Base-by-base conservation (phyloP, 2,888 invertebrate genomes). In the Apamea epomidion region DNA sequence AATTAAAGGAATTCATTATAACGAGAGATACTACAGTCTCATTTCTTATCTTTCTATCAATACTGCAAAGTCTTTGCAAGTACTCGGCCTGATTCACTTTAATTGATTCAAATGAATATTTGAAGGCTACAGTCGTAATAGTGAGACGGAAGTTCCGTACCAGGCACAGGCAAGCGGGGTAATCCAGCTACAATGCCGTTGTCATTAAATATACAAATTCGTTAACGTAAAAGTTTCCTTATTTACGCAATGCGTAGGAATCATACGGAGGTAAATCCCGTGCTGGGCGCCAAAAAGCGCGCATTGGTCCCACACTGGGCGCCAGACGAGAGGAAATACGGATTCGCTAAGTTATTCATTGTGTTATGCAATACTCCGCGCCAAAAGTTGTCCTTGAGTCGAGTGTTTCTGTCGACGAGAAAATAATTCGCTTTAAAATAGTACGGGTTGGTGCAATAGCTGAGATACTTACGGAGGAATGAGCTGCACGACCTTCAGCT, bases 91-190 rank as follows among this genome's bases (percentile, higher is more conserved):
- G 67, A 77, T 85, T 74, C 79, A 74, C 45, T 76, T 84, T 88
- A 90, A 91, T 90, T 90, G 91, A 90, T 90, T 89, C 83, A 82
- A 87, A 87, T 90, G 90, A 87, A 90, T 87, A 84, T 88, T 90
- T 89, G 87, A 90, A 91, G 90, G 91, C 84, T 87, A 74, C 73
- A 78, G 79, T 80, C 82, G 84, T 88, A 87, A 89, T 65, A 76
- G 75, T 78, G 45, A 65, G 81, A 82, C 79, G 80, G 83, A 82
- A 89, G 74, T 82, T 84, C 76, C 82, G 90, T 90, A 73, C 90
- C 92, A 89, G 92, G 91, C 84, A 91, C 92, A 68, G 82, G 70
- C 77, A 72, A 78, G 78, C 74, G 77, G 77, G 87, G 83, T 84
- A 81, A 84, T 78, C 73, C 76, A 1, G 42, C 69, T 67, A 89